Evolutionary conservation across 2,797 vertebrate genomes (phyloP).

Genomic region (Xenopus petersii): DNA sequence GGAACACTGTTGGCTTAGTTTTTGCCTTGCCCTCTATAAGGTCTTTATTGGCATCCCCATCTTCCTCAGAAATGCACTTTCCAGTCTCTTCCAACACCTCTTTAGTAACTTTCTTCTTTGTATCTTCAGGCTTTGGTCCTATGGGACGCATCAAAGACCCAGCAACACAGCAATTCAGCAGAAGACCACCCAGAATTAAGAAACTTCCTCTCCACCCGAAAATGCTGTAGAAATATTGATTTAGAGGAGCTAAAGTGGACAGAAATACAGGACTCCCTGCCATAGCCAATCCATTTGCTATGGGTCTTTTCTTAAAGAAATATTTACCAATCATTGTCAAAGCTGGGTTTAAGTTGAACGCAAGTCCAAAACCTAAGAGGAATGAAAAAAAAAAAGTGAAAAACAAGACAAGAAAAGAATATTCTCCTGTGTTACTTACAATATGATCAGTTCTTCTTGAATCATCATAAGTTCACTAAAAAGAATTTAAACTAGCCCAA

Average conservation of each 20-base stretch:
- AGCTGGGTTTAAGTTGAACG: conserved; percentile 95
- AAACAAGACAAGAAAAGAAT: too few species aligned
- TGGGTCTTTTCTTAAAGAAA: conserved; percentile 86
- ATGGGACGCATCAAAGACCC: conserved; percentile 94
- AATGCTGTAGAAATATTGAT: conserved; percentile 84
- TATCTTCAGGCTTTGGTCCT: conserved; percentile 74
- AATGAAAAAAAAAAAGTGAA: too few species aligned
- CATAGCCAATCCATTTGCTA: conserved; percentile 95
- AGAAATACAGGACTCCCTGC: conserved; percentile 94
- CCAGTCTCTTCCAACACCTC: conserved; percentile 60
- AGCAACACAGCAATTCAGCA: conserved; percentile 92
- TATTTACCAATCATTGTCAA: conserved; percentile 98
- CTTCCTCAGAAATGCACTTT: conserved; percentile 53
- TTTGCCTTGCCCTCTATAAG: conserved; percentile 69
- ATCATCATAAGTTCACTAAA: too few species aligned
- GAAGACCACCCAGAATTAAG: conserved; percentile 85
- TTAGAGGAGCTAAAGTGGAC: conserved; percentile 87
- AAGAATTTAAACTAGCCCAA: too few species aligned
- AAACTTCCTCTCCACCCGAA: conserved; percentile 97
- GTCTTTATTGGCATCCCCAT: conserved; percentile 62
- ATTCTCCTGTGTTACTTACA: too few species aligned
- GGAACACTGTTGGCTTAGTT: conserved; percentile 65
- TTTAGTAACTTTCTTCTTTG: conserved; percentile 57
- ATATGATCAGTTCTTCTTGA: too few species aligned
- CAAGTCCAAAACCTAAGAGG: conserved; percentile 82